Conservation (phyloP, 1,140 invertebrate species). For the Lanistes nyassanus region DNA sequence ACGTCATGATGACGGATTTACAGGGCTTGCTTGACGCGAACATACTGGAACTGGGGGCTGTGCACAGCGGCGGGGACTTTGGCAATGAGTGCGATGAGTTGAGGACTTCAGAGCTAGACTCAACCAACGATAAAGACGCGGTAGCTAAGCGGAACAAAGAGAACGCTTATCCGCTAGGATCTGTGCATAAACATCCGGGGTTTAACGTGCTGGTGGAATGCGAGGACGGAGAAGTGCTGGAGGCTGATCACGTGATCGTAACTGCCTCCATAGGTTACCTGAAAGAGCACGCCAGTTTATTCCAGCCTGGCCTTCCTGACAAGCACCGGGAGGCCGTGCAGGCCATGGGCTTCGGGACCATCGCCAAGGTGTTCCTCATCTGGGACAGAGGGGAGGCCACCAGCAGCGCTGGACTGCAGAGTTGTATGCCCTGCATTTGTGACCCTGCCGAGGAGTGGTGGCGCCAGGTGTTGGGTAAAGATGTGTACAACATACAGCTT, state of each 20-base stretch:
- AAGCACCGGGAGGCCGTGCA: background rate
- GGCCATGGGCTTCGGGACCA: constrained; percentile 20
- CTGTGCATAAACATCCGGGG: background rate
- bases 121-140: background rate
- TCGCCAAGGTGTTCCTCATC: constrained; percentile 14
- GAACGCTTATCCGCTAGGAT: background rate
- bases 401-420: background rate
- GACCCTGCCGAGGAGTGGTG: background rate
- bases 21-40: too few species aligned
- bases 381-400: background rate
- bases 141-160: background rate
- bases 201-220: constrained; percentile 3
- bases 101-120: background rate
- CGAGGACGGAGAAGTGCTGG: constrained; percentile 15
- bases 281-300: constrained; percentile 1
- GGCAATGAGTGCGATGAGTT: background rate
- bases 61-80: too few species aligned
- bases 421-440: background rate
- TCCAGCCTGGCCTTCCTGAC: background rate
- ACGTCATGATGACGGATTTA: background rate
- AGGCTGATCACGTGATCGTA: constrained; percentile 25
- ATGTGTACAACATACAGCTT: background rate
- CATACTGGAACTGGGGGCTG: too few species aligned
- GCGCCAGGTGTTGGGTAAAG: constrained; percentile 5
- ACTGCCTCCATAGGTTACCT: constrained; percentile 19